Evolutionary conservation across 2,888 invertebrate genomes (phyloP).

Genomic region (Drosophila demipolita): DNA sequence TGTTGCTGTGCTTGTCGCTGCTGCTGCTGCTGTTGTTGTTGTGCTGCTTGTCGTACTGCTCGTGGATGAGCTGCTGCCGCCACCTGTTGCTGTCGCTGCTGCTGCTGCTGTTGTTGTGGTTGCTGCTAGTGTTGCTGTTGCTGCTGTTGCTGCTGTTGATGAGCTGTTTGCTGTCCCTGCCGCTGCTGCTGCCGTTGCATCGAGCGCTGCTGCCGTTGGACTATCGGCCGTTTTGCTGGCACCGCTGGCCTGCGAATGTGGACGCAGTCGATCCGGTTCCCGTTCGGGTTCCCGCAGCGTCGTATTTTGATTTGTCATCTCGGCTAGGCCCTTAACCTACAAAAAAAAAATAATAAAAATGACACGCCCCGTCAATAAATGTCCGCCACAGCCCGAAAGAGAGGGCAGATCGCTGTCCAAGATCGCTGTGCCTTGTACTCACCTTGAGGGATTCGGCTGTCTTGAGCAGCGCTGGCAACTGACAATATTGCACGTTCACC

Average conservation of each 20-base stretch:
- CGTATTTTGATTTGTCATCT: slow-evolving; percentile 93
- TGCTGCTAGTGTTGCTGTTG: slow-evolving; percentile 68
- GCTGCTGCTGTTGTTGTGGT: slow-evolving; percentile 44
- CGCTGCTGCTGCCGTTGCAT: slow-evolving; percentile 81
- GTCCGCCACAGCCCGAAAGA: too few species aligned
- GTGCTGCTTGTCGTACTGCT: slow-evolving; percentile 68
- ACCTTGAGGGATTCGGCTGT: slow-evolving; percentile 97
- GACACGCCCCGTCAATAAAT: background rate
- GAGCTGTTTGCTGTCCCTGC: slow-evolving; percentile 53
- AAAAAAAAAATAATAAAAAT: too few species aligned
- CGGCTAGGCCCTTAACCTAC: slow-evolving; percentile 94
- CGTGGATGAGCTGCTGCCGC: slow-evolving; percentile 58
- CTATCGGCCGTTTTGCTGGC: slow-evolving; percentile 66
- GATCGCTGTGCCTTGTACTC: slow-evolving; percentile 28
- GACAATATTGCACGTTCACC: slow-evolving; percentile 97
- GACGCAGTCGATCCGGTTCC: slow-evolving; percentile 85
- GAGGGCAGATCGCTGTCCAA: too few species aligned
- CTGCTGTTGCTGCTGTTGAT: slow-evolving; percentile 36
- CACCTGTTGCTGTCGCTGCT: slow-evolving; percentile 31
- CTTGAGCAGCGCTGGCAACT: slow-evolving; percentile 94
- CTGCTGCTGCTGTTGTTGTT: slow-evolving; percentile 62
- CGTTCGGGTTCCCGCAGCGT: slow-evolving; percentile 86
- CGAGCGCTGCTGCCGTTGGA: slow-evolving; percentile 81
- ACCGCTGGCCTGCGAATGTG: slow-evolving; percentile 83
- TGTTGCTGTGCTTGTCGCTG: slow-evolving; percentile 57